Evolutionary conservation across 2,797 vertebrate species (phyloP), one percentile per base, ranked within the genome.

Genomic region (Antennarius maculatus): DNA sequence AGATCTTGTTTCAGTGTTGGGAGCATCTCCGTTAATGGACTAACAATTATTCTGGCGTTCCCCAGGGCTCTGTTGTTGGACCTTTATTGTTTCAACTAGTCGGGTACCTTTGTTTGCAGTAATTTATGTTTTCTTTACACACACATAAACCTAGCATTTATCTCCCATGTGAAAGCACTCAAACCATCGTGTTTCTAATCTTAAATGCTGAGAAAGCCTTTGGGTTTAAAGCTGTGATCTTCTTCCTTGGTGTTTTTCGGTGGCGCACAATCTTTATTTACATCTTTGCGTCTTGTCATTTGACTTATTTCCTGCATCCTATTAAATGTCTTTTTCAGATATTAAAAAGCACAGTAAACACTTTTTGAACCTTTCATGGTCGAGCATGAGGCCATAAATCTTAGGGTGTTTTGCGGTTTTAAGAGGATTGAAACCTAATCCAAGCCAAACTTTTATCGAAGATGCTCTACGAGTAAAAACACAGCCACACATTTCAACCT

Each of bases 31-130:
- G 63, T 39, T 17, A 56, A 29, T 17, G 48, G 53, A 18, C 17
- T 56, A 82, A 37, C n/a, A 51, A 59, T 76, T 75, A 72, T 54
- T 76, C 49, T 59, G 73, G 75, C 42, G 68, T 71, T 73, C 85
- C 71, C 57, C 80, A 74, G 66, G 72, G 76, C 49, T 73, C 53
- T 5, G 14, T 76, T 63, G 28, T 50, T 0, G 31, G 54, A 54
- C 73, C 63, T 62, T 69, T 71, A 71, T 74, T 70, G 56, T 82
- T 84, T 64, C 41, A 73, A 48, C 75, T 27, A 63, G 43, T 17
- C 2, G 15, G 28, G 61, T 65, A 31, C 62, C n/a, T 66, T 50
- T 50, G 54, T 46, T 51, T 71, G 31, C 31, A 34, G 31, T 8
- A 34, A 14, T 2, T 50, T 61, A 62, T 23, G 45, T 75, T 67